These are phyloP conservation scores for Melieria omissa DNA, from an alignment of 2,888 invertebrate genomes.

Conservation along the genomic window DNA sequence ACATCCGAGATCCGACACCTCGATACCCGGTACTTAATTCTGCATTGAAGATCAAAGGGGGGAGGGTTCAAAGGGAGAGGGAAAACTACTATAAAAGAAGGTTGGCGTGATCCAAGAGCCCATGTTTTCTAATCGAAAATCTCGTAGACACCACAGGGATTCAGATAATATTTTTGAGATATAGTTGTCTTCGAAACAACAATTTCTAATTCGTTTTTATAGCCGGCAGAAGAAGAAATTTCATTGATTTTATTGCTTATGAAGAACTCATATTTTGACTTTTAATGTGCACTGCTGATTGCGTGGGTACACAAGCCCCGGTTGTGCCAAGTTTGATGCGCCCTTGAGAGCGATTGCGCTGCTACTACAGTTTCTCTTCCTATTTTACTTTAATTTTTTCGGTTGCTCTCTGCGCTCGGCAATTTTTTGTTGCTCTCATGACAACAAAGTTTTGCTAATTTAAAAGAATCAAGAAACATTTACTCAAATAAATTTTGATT, in stretches of 20 bases:
- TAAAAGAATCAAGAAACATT: conserved; percentile 14
- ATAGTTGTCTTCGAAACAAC: background rate
- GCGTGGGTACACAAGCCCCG: too few relatives aligned
- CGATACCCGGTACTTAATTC: too few relatives aligned
- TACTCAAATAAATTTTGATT: too few relatives aligned
- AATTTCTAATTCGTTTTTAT: background rate
- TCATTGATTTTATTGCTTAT: too few relatives aligned
- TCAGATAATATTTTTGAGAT: background rate
- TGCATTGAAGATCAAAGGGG: too few relatives aligned
- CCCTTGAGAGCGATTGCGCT: too few relatives aligned
- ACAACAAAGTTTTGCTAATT: conserved; percentile 1
- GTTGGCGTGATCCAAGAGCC: background rate
- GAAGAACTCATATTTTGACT: too few relatives aligned
- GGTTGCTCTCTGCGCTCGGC: background rate
- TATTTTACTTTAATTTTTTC: background rate
- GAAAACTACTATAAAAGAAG: background rate
- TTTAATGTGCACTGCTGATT: too few relatives aligned
- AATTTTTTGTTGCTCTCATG: background rate
- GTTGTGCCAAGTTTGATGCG: too few relatives aligned
- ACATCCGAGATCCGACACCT: too few relatives aligned
- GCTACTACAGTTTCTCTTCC: background rate
- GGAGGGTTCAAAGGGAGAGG: background rate
- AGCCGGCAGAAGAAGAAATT: too few relatives aligned
- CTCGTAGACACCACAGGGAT: background rate
- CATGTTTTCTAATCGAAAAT: background rate